Evolutionary conservation across 2,113 vertebrate genomes (phyloP), one percentile per base, ranked within the genome.

Genomic region (Oreochromis spilurus): DNA sequence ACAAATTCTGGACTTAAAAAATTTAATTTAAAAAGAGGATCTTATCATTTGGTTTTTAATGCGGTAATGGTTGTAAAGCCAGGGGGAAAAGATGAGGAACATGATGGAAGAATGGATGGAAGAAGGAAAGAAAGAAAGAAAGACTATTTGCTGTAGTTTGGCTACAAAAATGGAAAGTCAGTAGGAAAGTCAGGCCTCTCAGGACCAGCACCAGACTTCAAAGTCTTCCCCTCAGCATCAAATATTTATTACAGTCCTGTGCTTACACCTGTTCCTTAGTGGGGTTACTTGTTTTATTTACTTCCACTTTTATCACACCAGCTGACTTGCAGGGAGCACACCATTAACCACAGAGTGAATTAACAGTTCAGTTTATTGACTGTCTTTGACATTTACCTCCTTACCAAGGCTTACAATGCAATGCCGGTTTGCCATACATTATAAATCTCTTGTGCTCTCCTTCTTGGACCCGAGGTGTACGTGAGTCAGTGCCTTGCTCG

Each of bases 161-260:
- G 86, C 21, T 88, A 9, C 17, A 58, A 58, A 58, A 58, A 58
- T 52, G 14, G 24, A 5, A 5, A 72, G 72, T 86, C 53, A 6
- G 38, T 50, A 82, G 55, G 36, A 65, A 85, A 83, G 80, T 87
- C 48, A 48, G 81, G 34, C 85, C 89, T 78, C 87, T 62, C 77
- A 70, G 79, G 55, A 89, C 82, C 87, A 79, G 54, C 75, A 55
- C 43, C 77, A 54, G 82, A 93, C 90, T 94, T 94, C 89, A 94
- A 94, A 95, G 92, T 90, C 83, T 38, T 54, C 86, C 82, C 55
- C 57, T 84, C 77, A 82, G 87, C 89, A 95, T 95, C 79, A 93
- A 95, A 94, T 93, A 95, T 94, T 90, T 86, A 94, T 81, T 77
- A 89, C 17, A 81, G 55, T 84, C 84, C 82, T 79, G 88, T 43